A percentile compares a stretch with the other conserved stretches of the same genome.
phyloP scores from a whole-genome alignment of 1,140 invertebrate species.

The Euura lappo region DNA sequence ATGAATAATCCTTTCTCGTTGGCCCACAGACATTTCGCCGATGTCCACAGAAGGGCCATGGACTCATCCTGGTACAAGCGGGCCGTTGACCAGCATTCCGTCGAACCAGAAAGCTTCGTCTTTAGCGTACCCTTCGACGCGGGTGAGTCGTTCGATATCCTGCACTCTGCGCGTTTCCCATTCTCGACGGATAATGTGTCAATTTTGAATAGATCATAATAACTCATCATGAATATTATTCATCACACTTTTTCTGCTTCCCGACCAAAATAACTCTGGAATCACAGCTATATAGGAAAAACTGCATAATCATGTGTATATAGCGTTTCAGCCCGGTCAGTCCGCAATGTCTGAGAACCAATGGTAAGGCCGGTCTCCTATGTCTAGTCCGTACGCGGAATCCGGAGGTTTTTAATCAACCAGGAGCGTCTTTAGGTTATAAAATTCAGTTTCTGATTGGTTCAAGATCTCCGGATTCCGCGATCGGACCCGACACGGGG shows the following conservation, averaged over 20 bases:
- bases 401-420: too few relatives aligned
- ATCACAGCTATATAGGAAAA: not conserved
- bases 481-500: too few relatives aligned
- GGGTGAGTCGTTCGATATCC: conserved; percentile 54
- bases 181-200: conserved; percentile 53
- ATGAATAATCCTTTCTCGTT: not conserved
- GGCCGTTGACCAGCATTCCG: conserved; percentile 87
- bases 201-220: too few relatives aligned
- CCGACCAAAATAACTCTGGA: conserved; percentile 9
- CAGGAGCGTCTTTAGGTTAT: too few relatives aligned
- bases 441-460: too few relatives aligned
- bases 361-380: not conserved
- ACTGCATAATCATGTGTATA: too few relatives aligned
- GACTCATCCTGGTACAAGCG: conserved; percentile 92
- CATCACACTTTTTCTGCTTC: not conserved
- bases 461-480: too few relatives aligned
- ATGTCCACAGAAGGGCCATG: conserved; percentile 80
- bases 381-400: not conserved
- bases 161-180: conserved; percentile 1
- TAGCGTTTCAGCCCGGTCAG: too few relatives aligned
- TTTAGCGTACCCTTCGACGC: conserved; percentile 90
- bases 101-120: conserved; percentile 89
- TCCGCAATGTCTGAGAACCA: too few relatives aligned
- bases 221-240: not conserved
- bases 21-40: conserved; percentile 76